Conservation (phyloP, 2,888 invertebrate genomes). For the Polietes domitor region DNA sequence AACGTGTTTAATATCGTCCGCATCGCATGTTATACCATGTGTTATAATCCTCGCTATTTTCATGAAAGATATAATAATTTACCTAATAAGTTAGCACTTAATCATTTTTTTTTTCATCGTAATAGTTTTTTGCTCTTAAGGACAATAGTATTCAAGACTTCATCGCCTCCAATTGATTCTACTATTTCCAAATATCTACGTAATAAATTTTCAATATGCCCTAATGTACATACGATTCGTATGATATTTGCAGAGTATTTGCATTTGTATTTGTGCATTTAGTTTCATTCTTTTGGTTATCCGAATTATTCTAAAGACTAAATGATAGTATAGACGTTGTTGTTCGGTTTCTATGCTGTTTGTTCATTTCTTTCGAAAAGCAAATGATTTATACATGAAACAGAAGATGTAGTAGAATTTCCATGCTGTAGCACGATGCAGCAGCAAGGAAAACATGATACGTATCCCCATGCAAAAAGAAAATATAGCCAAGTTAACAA, state of each 20-base stretch:
- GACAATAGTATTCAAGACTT: no score
- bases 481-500: slow-evolving; percentile 55
- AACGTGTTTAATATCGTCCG: no score
- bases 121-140: no score
- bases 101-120: no score
- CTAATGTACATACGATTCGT: slow-evolving; percentile 13
- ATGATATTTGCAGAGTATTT: slow-evolving; percentile 27
- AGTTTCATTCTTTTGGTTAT: slow-evolving; percentile 38
- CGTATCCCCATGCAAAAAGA: slow-evolving; percentile 46
- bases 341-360: not conserved
- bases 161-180: no score
- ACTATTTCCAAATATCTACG: no score
- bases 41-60: no score
- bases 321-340: slow-evolving; percentile 26
- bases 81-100: no score
- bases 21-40: no score
- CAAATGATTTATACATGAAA: slow-evolving; percentile 53
- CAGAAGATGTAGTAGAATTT: slow-evolving; percentile 6
- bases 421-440: not conserved
- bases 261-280: slow-evolving; percentile 22
- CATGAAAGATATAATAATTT: no score
- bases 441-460: slow-evolving; percentile 38
- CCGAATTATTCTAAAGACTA: slow-evolving; percentile 35
- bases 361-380: slow-evolving; percentile 22
- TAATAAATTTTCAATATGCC: no score